Conservation (phyloP, 2,888 invertebrate species). For the Blera fallax region DNA sequence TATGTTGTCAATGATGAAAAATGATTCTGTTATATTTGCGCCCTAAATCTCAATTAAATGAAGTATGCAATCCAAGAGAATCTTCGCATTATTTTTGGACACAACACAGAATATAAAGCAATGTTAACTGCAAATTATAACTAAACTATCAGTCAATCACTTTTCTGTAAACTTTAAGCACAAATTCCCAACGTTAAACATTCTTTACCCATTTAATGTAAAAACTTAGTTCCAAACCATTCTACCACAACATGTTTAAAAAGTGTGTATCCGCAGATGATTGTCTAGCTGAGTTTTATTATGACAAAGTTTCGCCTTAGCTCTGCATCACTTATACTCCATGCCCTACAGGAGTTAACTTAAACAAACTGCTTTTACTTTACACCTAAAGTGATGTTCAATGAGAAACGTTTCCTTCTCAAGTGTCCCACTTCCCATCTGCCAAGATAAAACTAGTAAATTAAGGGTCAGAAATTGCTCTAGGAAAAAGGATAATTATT, state of each 20-base stretch:
- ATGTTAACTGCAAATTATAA: not conserved
- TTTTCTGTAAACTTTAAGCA: not conserved
- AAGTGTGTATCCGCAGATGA: not conserved
- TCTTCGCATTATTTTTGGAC: too few relatives aligned
- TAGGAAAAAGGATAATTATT: conserved; percentile 33
- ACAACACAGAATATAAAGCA: too few relatives aligned
- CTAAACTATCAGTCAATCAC: not conserved
- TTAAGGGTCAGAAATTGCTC: conserved; percentile 13
- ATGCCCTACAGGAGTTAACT: not conserved
- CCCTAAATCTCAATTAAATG: too few relatives aligned
- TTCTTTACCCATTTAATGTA: not conserved
- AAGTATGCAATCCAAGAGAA: too few relatives aligned
- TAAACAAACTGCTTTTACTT: not conserved
- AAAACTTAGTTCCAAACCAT: not conserved
- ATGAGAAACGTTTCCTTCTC: not conserved
- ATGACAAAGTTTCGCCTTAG: conserved; percentile 6
- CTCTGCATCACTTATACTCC: not conserved
- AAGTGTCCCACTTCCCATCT: not conserved
- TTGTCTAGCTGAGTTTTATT: not conserved
- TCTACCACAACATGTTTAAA: conserved; percentile 1
- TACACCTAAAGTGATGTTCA: conserved; percentile 2
- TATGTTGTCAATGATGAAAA: too few relatives aligned
- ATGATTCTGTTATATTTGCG: too few relatives aligned
- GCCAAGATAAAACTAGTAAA: not conserved
- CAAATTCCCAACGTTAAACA: not conserved